phyloP scores from a whole-genome alignment of 2,888 invertebrate genomes.

The Muscina levida region DNA sequence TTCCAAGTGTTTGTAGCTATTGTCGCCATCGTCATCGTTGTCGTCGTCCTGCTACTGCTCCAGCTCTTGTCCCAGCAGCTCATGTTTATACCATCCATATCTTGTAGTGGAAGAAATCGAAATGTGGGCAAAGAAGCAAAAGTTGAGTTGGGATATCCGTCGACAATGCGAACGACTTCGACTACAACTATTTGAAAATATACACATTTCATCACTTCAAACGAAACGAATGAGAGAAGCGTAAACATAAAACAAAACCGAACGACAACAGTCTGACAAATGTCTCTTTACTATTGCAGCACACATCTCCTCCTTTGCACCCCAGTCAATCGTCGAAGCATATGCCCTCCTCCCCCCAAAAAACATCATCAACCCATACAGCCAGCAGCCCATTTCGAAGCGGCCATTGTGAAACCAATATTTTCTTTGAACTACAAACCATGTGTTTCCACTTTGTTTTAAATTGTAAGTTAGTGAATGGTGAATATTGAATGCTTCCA shows the following conservation, averaged over 20 bases:
- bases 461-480: slow-evolving; percentile 39
- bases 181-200: slow-evolving; percentile 57
- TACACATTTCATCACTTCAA: slow-evolving; percentile 63
- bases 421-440: slow-evolving; percentile 50
- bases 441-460: slow-evolving; percentile 63
- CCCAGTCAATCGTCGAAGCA: slow-evolving; percentile 8
- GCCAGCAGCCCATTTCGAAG: background rate
- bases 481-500: slow-evolving; percentile 29
- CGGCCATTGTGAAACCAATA: slow-evolving; percentile 30
- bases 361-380: background rate
- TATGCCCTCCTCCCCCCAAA: slow-evolving; percentile 7
- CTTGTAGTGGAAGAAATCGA: slow-evolving; percentile 26
- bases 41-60: too few species aligned
- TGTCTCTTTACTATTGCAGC: slow-evolving; percentile 56
- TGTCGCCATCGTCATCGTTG: background rate
- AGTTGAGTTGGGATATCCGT: background rate
- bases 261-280: slow-evolving; percentile 64
- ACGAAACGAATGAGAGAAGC: slow-evolving; percentile 34
- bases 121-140: slow-evolving; percentile 15
- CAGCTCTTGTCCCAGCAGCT: too few species aligned
- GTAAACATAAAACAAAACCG: slow-evolving; percentile 43
- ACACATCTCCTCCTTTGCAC: slow-evolving; percentile 2
- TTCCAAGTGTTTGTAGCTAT: slow-evolving; percentile 28
- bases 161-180: background rate
- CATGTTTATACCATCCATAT: slow-evolving; percentile 3